These are phyloP conservation scores for Mythimna impura DNA, from an alignment of 2,888 invertebrate genomes.

Conservation along the genomic window DNA sequence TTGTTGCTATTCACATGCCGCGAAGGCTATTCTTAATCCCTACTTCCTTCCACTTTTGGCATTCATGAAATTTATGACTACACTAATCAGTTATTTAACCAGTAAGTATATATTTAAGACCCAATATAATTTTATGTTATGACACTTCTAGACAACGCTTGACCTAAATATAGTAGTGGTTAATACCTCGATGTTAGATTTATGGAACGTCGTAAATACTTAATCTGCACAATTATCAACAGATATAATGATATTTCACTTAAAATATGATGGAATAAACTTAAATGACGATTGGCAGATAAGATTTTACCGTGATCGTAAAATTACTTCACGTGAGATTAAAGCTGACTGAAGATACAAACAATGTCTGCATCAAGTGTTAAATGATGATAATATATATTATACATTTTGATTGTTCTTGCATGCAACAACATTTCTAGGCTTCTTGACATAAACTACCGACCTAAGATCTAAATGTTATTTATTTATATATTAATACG, in stretches of 20 bases:
- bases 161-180: conserved; percentile 55
- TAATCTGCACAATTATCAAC: conserved; percentile 57
- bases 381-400: no score
- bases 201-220: conserved; percentile 54
- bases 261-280: conserved; percentile 51
- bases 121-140: conserved; percentile 61
- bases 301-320: conserved; percentile 18
- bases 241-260: conserved; percentile 49
- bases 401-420: no score
- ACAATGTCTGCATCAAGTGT: not conserved
- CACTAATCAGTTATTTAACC: conserved; percentile 54
- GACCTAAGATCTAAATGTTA: no score
- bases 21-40: conserved; percentile 26
- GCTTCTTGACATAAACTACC: no score
- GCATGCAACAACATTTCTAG: no score
- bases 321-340: conserved; percentile 21
- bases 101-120: conserved; percentile 52
- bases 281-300: conserved; percentile 35
- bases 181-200: conserved; percentile 49
- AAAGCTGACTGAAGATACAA: conserved; percentile 1
- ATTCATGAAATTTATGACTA: conserved; percentile 46
- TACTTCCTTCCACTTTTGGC: conserved; percentile 44
- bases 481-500: no score
- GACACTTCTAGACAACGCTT: conserved; percentile 51
- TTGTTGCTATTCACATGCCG: not conserved